These are phyloP conservation scores for Eristalis pertinax DNA, from an alignment of 2,888 invertebrate species.

Conservation along the genomic window DNA sequence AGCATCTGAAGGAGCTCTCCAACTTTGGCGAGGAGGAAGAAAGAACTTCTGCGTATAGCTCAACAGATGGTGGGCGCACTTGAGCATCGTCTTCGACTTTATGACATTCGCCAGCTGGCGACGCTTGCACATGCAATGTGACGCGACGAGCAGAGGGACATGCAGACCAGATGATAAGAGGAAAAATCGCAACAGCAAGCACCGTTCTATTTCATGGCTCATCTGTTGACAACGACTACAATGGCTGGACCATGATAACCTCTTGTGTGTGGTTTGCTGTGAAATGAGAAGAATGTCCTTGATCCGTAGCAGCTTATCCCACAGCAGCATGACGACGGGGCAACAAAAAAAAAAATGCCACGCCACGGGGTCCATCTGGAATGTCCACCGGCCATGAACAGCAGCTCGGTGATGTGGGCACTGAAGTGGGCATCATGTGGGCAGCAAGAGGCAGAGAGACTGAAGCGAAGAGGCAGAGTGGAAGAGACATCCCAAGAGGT, in stretches of 20 bases:
- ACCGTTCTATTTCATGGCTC: not conserved
- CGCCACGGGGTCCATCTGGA: not conserved
- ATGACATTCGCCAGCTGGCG: not conserved
- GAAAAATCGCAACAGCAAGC: not conserved
- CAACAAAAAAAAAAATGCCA: not conserved
- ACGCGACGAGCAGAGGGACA: not conserved
- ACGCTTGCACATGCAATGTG: not conserved
- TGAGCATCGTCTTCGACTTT: not conserved
- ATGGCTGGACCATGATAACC: not conserved
- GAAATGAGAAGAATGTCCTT: not conserved
- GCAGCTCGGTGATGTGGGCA: not conserved
- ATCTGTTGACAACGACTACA: not conserved
- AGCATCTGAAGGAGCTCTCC: not conserved
- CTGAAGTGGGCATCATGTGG: not conserved
- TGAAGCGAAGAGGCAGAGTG: too few species aligned
- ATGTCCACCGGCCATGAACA: not conserved
- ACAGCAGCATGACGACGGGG: too few species aligned
- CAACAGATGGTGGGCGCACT: not conserved
- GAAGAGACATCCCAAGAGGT: too few species aligned
- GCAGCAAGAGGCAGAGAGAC: not conserved
- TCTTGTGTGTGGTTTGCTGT: not conserved
- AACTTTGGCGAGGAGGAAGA: not conserved
- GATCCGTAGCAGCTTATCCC: not conserved
- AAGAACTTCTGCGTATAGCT: not conserved
- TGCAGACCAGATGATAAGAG: not conserved